Evolutionary conservation across 2,797 vertebrate genomes (phyloP).

Genomic region (Perodicticus potto): DNA sequence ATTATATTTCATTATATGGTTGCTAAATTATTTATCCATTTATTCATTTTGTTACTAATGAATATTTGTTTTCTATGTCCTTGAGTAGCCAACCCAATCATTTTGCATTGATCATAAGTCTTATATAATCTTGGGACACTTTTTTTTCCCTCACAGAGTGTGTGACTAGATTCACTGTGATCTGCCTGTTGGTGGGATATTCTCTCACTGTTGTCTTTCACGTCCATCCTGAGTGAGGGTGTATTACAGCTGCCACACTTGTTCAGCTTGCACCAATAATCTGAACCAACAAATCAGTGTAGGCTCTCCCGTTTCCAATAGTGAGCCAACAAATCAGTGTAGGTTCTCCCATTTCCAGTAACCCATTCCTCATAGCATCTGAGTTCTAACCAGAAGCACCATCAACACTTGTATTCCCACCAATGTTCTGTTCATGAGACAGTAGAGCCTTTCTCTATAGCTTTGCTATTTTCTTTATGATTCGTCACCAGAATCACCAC

Average conservation of each 20-base stretch:
- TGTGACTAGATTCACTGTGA: neutral
- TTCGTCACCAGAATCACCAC: neutral
- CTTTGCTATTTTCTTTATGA: neutral
- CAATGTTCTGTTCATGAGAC: neutral
- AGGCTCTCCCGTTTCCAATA: neutral
- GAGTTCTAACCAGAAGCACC: neutral
- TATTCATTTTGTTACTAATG: neutral
- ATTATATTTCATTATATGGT: neutral
- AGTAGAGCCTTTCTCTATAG: neutral
- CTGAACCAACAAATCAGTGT: neutral
- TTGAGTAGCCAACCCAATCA: neutral
- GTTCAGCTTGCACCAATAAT: neutral
- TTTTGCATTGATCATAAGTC: neutral
- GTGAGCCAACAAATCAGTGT: neutral
- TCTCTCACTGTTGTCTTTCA: neutral
- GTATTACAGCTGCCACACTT: neutral
- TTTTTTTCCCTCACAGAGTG: neutral
- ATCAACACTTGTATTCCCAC: neutral
- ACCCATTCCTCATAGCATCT: neutral
- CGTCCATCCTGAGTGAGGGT: neutral
- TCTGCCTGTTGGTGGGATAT: neutral
- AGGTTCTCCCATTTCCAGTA: neutral
- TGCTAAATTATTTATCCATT: neutral
- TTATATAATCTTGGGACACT: neutral
- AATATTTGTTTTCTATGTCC: neutral